A percentile compares a stretch with the other conserved stretches of the same genome.
phyloP scores from a whole-genome alignment of 1,140 invertebrate genomes.

The Monomorium pharaonis region DNA sequence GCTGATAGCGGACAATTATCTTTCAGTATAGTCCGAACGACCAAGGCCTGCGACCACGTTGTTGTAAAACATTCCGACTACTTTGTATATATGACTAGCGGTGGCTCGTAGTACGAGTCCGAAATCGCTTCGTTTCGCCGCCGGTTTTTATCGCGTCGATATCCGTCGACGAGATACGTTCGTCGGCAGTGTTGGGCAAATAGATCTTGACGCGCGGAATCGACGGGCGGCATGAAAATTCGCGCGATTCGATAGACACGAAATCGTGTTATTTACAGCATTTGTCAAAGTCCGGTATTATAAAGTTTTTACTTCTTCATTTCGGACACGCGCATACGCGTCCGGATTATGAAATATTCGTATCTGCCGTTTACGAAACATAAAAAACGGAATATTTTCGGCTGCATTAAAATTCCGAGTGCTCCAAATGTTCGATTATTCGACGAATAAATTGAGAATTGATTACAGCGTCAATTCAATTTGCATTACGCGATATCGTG shows the following conservation, averaged over 20 bases:
- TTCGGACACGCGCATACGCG: neutral
- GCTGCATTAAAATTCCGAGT: neutral
- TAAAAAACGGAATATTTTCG: neutral
- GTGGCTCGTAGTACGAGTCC: neutral
- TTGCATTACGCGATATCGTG: neutral
- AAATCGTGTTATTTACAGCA: neutral
- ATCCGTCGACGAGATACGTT: neutral
- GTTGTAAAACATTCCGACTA: conserved; percentile 63
- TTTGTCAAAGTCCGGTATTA: neutral
- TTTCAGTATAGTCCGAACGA: conserved; percentile 71
- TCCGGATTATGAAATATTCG: neutral
- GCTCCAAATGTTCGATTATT: conserved; percentile 7
- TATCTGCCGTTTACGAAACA: neutral
- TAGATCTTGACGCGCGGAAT: conserved; percentile 13
- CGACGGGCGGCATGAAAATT: neutral
- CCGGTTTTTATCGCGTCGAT: conserved; percentile 10
- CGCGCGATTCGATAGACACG: neutral
- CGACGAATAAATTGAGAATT: conserved; percentile 32
- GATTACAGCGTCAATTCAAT: conserved; percentile 14
- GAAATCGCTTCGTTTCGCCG: no score
- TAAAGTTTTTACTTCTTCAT: neutral
- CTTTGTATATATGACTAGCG: neutral
- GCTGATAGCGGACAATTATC: conserved; percentile 76
- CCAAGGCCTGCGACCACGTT: conserved; percentile 61
- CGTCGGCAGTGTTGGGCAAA: neutral